Percentiles rank a stretch among this genome's conserved stretches.
Evolutionary conservation across 2,888 invertebrate species (phyloP).

Genomic region (Gortyna flavago): DNA sequence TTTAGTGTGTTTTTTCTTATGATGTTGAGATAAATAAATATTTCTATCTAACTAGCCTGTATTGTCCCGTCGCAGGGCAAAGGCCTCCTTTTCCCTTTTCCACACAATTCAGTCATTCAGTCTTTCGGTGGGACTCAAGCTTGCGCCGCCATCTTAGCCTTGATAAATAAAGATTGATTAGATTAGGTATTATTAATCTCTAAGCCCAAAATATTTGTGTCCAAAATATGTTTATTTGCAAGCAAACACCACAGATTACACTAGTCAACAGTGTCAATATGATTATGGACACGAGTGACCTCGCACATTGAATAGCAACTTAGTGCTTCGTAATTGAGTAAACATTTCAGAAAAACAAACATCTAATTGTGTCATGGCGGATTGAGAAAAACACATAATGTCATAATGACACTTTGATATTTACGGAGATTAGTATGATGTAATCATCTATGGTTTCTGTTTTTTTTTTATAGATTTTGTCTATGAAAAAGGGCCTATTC

Average conservation of each 20-base stretch:
- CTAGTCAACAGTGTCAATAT: conserved; percentile 26
- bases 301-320: conserved; percentile 37
- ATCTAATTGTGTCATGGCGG: conserved; percentile 60
- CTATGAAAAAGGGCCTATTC: neutral
- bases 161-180: too few relatives aligned
- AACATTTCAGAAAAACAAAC: conserved; percentile 61
- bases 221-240: conserved; percentile 7
- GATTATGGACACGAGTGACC: conserved; percentile 40
- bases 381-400: conserved; percentile 59
- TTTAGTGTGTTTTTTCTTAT: too few relatives aligned
- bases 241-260: neutral
- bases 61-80: too few relatives aligned
- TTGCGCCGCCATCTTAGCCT: too few relatives aligned
- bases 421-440: conserved; percentile 47
- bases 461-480: neutral
- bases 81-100: too few relatives aligned
- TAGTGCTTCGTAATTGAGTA: conserved; percentile 50
- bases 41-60: too few relatives aligned
- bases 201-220: neutral
- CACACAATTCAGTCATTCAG: too few relatives aligned
- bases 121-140: too few relatives aligned
- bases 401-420: conserved; percentile 49
- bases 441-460: conserved; percentile 20
- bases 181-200: too few relatives aligned
- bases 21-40: too few relatives aligned